A percentile compares a stretch with the other conserved stretches of the same genome.
Conservation (phyloP, 2,888 invertebrate genomes). For the Pristionchus exspectatus region DNA sequence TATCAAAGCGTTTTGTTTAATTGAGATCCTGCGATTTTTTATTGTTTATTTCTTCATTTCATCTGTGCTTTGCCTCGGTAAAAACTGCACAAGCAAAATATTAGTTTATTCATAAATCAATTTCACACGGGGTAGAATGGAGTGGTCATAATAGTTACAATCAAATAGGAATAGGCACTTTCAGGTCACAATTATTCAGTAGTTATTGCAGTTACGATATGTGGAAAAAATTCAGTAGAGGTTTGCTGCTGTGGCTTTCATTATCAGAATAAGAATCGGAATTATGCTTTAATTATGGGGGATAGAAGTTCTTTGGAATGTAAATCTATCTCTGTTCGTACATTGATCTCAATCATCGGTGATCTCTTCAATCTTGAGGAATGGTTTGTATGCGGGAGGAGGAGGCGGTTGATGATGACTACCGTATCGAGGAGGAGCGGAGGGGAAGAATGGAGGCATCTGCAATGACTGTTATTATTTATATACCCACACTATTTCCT, state of each 20-base stretch:
- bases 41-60: no score
- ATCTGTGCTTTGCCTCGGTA: no score
- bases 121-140: slow-evolving; percentile 31
- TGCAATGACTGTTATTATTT: neutral
- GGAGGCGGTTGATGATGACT: slow-evolving; percentile 13
- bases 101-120: slow-evolving; percentile 34
- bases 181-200: neutral
- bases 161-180: slow-evolving; percentile 5
- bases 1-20: no score
- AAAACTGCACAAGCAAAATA: neutral
- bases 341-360: slow-evolving; percentile 41
- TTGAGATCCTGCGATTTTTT: no score
- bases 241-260: slow-evolving; percentile 3
- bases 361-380: slow-evolving; percentile 55
- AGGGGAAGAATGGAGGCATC: slow-evolving; percentile 50
- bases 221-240: slow-evolving; percentile 26
- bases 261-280: neutral
- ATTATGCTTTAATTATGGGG: neutral
- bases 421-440: slow-evolving; percentile 31
- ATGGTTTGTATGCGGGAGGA: slow-evolving; percentile 51
- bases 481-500: neutral
- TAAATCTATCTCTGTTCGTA: neutral
- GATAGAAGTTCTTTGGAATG: slow-evolving; percentile 27
- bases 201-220: slow-evolving; percentile 31
- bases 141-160: slow-evolving; percentile 10